phyloP scores from a whole-genome alignment of 2,797 vertebrate genomes.

The Danio albolineatus region DNA sequence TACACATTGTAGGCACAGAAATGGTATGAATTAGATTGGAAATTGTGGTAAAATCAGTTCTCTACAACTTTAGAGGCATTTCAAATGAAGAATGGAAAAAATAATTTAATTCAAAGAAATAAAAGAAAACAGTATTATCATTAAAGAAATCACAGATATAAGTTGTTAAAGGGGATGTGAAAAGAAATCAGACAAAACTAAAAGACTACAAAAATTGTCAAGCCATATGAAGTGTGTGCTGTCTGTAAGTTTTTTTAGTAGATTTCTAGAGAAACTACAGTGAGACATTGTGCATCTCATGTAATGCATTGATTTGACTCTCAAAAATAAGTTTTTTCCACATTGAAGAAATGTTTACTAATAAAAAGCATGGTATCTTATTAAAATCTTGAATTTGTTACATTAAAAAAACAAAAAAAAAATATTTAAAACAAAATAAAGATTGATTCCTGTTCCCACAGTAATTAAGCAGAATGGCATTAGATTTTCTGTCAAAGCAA shows the following conservation, averaged over 20 bases:
- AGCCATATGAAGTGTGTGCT: background rate
- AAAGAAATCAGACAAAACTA: slow-evolving; percentile 1
- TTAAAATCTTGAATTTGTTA: background rate
- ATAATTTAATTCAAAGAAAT: slow-evolving; percentile 19
- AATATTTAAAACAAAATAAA: background rate
- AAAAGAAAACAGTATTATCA: slow-evolving; percentile 10
- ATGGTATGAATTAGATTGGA: background rate
- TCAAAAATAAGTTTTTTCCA: slow-evolving; percentile 42
- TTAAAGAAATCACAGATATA: background rate
- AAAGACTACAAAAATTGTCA: background rate
- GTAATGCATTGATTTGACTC: background rate
- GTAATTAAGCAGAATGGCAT: slow-evolving; percentile 7
- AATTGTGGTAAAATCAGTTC: background rate
- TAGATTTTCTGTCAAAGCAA: slow-evolving; percentile 8
- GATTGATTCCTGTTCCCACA: slow-evolving; percentile 18
- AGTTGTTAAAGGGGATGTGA: slow-evolving; percentile 10
- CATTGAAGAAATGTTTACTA: slow-evolving; percentile 52
- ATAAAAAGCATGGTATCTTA: background rate
- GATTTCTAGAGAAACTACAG: background rate
- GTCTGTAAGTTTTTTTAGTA: slow-evolving; percentile 14
- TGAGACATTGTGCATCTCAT: background rate
- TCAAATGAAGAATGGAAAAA: slow-evolving; percentile 47
- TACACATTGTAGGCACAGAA: background rate
- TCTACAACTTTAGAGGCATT: slow-evolving; percentile 45
- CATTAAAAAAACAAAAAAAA: background rate